Conservation (phyloP, 2,888 invertebrate species). For the Drymonia ruficornis region DNA sequence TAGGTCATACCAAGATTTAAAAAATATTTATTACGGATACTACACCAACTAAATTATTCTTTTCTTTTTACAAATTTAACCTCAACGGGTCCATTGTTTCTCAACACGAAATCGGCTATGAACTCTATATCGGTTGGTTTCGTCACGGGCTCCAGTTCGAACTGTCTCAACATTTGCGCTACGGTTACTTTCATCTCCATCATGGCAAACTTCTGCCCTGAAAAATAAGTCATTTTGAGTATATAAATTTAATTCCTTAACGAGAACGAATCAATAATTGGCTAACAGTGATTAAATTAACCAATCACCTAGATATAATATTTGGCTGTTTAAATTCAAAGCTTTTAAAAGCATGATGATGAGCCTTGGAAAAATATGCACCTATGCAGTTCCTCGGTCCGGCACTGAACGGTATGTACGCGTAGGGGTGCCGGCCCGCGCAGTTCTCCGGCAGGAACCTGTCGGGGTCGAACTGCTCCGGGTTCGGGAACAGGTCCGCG, state of each 20-base stretch:
- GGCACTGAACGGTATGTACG: constrained; percentile 88
- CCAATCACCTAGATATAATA: too few relatives aligned
- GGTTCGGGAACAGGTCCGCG: constrained; percentile 86
- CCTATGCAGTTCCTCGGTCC: constrained; percentile 89
- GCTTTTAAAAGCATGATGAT: too few relatives aligned
- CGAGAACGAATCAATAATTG: too few relatives aligned
- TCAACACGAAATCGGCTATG: constrained; percentile 65
- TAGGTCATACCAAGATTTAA: too few relatives aligned
- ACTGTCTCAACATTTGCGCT: constrained; percentile 77
- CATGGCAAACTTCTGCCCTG: constrained; percentile 10
- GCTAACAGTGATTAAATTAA: too few relatives aligned
- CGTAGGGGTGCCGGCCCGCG: constrained; percentile 83
- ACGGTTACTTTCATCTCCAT: constrained; percentile 53
- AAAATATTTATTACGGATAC: too few relatives aligned
- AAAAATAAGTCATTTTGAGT: too few relatives aligned
- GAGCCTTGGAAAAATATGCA: too few relatives aligned
- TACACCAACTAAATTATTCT: too few relatives aligned
- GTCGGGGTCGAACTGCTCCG: constrained; percentile 88
- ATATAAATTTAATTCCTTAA: too few relatives aligned
- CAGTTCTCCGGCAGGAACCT: constrained; percentile 86
- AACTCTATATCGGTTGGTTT: constrained; percentile 68
- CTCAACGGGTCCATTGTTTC: constrained; percentile 62
- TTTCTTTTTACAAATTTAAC: constrained; percentile 58
- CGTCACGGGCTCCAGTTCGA: constrained; percentile 73
- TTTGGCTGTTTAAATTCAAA: too few relatives aligned